A percentile compares a stretch with the other conserved stretches of the same genome.
phyloP scores from a whole-genome alignment of 2,888 invertebrate genomes.

The Drosophila peninsularis region DNA sequence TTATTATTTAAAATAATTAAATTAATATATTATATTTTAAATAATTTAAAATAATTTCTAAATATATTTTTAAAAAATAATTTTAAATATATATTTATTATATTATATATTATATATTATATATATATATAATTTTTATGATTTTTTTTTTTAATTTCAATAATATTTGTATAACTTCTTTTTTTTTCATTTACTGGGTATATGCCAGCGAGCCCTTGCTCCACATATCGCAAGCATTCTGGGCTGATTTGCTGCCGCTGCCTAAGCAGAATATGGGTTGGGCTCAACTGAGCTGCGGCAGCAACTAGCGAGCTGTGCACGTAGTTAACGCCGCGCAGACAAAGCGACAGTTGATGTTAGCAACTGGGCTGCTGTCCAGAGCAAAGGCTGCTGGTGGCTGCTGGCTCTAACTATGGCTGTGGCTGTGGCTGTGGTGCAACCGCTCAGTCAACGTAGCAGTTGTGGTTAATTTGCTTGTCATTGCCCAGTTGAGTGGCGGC shows the following conservation, averaged over 20 bases:
- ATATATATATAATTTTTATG: no score
- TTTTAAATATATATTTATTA: no score
- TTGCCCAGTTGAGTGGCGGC: constrained; percentile 75
- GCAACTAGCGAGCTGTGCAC: constrained; percentile 15
- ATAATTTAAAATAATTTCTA: no score
- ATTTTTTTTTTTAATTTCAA: no score
- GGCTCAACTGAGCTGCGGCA: constrained; percentile 30
- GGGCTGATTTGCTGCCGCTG: constrained; percentile 23
- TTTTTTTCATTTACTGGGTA: constrained; percentile 1
- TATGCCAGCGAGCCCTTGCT: background rate
- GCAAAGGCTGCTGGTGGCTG: constrained; percentile 26
- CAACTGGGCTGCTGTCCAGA: constrained; percentile 52
- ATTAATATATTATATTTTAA: no score
- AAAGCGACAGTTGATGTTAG: constrained; percentile 48
- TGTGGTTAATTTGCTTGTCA: constrained; percentile 80
- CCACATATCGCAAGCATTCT: background rate
- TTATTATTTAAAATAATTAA: no score
- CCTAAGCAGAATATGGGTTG: constrained; percentile 71
- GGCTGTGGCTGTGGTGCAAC: constrained; percentile 66
- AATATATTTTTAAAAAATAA: no score
- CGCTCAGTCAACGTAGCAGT: constrained; percentile 57
- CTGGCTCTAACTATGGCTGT: constrained; percentile 40
- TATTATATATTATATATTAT: no score
- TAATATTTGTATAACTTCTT: no score
- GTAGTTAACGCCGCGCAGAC: constrained; percentile 55